Percentiles rank a stretch among this genome's conserved stretches.
Evolutionary conservation across 2,797 vertebrate species (phyloP).

Genomic region (Holocentrus rufus): DNA sequence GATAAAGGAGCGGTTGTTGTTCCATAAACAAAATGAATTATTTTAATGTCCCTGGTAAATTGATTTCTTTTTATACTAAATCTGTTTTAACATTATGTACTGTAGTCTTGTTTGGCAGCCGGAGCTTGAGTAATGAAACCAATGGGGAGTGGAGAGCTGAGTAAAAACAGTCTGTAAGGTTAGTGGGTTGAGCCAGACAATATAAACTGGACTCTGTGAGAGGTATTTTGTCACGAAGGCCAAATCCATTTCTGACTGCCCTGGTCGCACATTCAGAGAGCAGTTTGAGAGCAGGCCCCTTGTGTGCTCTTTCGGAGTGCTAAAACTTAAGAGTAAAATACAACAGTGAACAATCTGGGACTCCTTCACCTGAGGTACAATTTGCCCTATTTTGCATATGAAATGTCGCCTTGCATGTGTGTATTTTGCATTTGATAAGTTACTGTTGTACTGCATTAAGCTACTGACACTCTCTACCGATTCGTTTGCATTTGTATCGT

Average conservation of each 20-base stretch:
- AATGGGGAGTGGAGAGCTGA: slow-evolving; percentile 20
- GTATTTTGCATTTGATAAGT: slow-evolving; percentile 1
- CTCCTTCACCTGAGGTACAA: slow-evolving; percentile 10
- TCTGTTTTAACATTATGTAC: slow-evolving; percentile 1
- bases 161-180: slow-evolving; percentile 33
- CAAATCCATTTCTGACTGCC: slow-evolving; percentile 12
- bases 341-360: slow-evolving; percentile 15
- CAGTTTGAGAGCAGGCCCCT: not conserved
- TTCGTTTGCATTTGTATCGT: not conserved
- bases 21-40: not conserved
- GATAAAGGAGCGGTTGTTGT: not conserved
- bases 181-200: slow-evolving; percentile 30
- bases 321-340: not conserved
- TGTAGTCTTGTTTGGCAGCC: slow-evolving; percentile 9
- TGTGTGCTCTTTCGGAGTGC: slow-evolving; percentile 24
- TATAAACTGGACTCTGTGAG: not conserved
- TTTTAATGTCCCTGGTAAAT: not conserved
- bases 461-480: not conserved
- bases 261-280: not conserved
- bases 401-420: not conserved
- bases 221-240: not conserved
- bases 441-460: slow-evolving; percentile 4
- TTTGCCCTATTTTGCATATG: slow-evolving; percentile 14
- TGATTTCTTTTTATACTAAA: not conserved
- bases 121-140: slow-evolving; percentile 15